Evolutionary conservation across 2,113 vertebrate species (phyloP).

Genomic region (Campylomormyrus tamandua): DNA sequence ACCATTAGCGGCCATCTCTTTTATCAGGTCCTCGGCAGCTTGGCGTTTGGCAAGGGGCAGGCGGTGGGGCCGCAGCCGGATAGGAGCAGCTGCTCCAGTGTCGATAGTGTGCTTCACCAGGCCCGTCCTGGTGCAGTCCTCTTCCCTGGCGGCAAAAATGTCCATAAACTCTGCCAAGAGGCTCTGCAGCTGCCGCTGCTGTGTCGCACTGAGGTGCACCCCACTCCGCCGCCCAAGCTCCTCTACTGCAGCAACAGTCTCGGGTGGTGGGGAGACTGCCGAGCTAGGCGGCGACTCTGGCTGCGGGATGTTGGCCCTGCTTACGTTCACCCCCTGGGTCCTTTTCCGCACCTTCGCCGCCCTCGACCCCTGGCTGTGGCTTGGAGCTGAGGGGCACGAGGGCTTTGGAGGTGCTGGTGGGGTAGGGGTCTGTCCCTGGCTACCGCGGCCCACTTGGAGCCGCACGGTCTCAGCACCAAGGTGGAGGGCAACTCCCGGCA

Average conservation of each 20-base stretch:
- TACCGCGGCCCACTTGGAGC: background rate
- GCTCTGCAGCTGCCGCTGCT: background rate
- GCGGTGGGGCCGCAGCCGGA: background rate
- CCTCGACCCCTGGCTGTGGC: too few relatives aligned
- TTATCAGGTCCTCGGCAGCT: background rate
- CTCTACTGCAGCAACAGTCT: too few relatives aligned
- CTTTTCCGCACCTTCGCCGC: background rate
- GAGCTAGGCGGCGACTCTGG: too few relatives aligned
- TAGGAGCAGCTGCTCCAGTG: background rate
- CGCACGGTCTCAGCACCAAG: background rate
- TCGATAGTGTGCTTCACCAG: constrained; percentile 1
- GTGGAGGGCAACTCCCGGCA: too few relatives aligned
- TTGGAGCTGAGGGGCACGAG: background rate
- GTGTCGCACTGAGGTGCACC: background rate
- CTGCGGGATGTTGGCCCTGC: background rate
- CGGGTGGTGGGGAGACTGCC: background rate
- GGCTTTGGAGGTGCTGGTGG: background rate
- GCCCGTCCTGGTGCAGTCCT: background rate
- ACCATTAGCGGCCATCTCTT: constrained; percentile 11
- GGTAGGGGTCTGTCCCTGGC: background rate
- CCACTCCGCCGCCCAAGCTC: too few relatives aligned
- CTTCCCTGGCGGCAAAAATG: constrained; percentile 7
- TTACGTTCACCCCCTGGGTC: background rate
- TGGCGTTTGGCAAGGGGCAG: constrained; percentile 6
- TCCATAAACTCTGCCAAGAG: background rate